These are phyloP conservation scores for Gymnorhina tibicen DNA, from an alignment of 2,113 vertebrate genomes.

Conservation along the genomic window DNA sequence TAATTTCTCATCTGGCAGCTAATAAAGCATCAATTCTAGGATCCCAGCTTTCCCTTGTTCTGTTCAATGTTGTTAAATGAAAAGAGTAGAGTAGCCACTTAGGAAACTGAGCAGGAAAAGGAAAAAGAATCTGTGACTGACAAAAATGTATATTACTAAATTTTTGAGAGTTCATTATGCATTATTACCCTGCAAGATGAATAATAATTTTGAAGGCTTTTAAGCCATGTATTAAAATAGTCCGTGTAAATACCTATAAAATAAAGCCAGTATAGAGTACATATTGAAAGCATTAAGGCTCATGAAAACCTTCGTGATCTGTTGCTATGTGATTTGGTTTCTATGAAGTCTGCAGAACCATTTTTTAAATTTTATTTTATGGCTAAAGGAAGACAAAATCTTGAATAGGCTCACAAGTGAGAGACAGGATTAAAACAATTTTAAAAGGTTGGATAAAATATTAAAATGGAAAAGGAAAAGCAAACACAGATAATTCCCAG, in stretches of 20 bases:
- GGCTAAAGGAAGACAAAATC: neutral
- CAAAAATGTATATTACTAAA: neutral
- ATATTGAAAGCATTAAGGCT: neutral
- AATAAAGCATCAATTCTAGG: neutral
- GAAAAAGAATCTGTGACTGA: neutral
- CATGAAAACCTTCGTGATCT: neutral
- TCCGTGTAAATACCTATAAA: conserved; percentile 12
- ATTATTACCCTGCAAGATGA: neutral
- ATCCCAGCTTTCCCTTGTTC: neutral
- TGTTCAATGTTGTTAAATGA: neutral
- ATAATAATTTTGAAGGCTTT: conserved; percentile 9
- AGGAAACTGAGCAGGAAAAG: neutral
- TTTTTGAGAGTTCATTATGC: neutral
- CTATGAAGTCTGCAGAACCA: neutral
- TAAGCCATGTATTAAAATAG: neutral
- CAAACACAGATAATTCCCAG: neutral
- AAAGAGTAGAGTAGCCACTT: neutral
- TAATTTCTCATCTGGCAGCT: neutral
- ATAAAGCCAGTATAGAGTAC: neutral
- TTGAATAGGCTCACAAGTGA: neutral
- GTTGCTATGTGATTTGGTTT: conserved; percentile 41
- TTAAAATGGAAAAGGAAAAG: neutral
- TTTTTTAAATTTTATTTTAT: neutral
- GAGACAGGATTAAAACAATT: neutral
- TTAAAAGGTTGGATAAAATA: neutral